Percentiles rank a stretch among this genome's conserved stretches.
phyloP scores from a whole-genome alignment of 2,113 vertebrate genomes.

The Okapia johnstoni region DNA sequence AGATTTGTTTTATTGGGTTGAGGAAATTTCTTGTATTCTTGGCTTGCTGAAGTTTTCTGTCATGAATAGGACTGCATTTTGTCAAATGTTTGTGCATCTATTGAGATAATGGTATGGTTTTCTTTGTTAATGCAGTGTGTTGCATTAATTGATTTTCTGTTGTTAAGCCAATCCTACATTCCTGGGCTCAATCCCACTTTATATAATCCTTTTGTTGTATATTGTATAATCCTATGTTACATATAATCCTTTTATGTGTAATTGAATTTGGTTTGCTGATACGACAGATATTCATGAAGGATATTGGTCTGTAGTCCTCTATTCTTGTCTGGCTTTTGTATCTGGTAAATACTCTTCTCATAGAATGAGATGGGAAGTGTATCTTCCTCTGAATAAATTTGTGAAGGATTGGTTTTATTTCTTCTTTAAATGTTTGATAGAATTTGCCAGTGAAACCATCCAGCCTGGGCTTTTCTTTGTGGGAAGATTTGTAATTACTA shows the following conservation, averaged over 20 bases:
- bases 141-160: not conserved
- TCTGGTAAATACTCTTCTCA: not conserved
- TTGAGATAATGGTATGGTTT: not conserved
- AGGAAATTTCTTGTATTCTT: not conserved
- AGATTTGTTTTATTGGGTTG: not conserved
- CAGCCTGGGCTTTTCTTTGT: not conserved
- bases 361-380: not conserved
- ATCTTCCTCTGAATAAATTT: not conserved
- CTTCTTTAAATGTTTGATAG: not conserved
- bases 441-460: not conserved
- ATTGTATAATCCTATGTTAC: not conserved
- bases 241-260: not conserved
- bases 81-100: not conserved
- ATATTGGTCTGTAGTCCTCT: not conserved
- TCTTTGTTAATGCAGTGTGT: not conserved
- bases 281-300: not conserved
- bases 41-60: not conserved
- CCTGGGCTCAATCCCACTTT: not conserved
- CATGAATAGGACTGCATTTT: not conserved
- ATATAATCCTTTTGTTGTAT: not conserved
- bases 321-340: not conserved
- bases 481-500: not conserved
- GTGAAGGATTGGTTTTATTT: not conserved
- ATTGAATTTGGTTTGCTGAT: conserved; percentile 9
- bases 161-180: not conserved